Evolutionary conservation across 2,113 vertebrate species (phyloP), one percentile per base, ranked within the genome.

Genomic region (Jaculus jaculus): DNA sequence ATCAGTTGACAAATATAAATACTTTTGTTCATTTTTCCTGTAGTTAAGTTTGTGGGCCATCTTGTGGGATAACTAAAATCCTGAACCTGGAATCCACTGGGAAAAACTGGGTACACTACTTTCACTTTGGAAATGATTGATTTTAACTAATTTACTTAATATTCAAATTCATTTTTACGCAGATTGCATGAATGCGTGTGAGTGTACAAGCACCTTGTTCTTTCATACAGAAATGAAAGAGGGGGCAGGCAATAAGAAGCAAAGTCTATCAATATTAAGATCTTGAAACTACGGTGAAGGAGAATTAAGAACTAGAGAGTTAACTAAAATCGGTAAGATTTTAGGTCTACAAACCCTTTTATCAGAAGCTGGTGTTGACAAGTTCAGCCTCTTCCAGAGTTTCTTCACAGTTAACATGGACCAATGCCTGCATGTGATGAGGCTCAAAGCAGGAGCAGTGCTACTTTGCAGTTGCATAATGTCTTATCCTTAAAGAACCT

Each of bases 11-110:
- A 32, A 92, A 82, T 83, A n/a, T 8, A 84, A 77, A 74, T 89
- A 0, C 54, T 28, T 81, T 93, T 47, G 42, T 96, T 87, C 30
- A 13, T 82, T 90, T 94, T 91, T 74, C 69, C 63, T 51, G 51
- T 84, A 83, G 63, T 79, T 58, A 88, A 51, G 42, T 65, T 87
- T 87, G 66, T 85, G 24, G 26, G n/a, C 23, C 17, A 58, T 69
- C 47, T 90, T 51, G 7, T 72, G 37, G 54, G 54, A 2, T 84
- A 80, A 85, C 7, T 34, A 87, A 30, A 61, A 23, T 88, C 89
- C 85, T 60, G 16, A 91, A 71, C 18, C 81, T 10, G 54, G 61
- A 91, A 72, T 69, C 26, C 58, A 4, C 80, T 47, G 84, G 66
- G 58, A 79, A 92, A 78, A 17, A 21, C 0, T 51, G 3, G 15